Base-by-base conservation (phyloP, 2,888 invertebrate genomes). In the Caenorhabditis doughertyi region DNA sequence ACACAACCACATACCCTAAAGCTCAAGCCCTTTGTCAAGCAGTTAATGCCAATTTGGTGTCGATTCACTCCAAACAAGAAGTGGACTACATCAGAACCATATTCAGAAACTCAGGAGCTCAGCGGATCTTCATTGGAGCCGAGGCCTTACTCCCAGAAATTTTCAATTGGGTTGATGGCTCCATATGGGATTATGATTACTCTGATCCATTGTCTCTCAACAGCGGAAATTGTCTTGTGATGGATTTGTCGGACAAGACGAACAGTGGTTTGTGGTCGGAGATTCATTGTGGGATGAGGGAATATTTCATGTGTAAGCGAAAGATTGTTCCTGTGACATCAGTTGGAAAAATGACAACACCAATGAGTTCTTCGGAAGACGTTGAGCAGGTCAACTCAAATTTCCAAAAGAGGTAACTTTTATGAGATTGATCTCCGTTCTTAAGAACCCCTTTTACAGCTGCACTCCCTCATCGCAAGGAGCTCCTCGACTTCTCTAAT, bases 301-400 rank as follows among this genome's bases (percentile, higher is more conserved):
- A 71, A 13, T 58, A 51, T 23, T 71, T 71, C 39, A 11, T 71
- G 60, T 71, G 71, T 9, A 60, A 60, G 60, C 42, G n/a, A 7
- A 42, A 42, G 42, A n/a, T n/a, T n/a, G n/a, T n/a, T n/a, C n/a
- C n/a, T n/a, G n/a, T n/a, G n/a, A n/a, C n/a, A n/a, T n/a, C n/a
- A n/a, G n/a, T n/a, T n/a, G n/a, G n/a, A n/a, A n/a, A 29, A 29
- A 23, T n/a, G n/a, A n/a, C n/a, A n/a, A n/a, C n/a, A n/a, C n/a
- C n/a, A n/a, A n/a, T n/a, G n/a, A n/a, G n/a, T n/a, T n/a, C n/a
- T n/a, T n/a, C n/a, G n/a, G n/a, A n/a, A n/a, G n/a, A n/a, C n/a
- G n/a, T n/a, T n/a, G n/a, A n/a, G n/a, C n/a, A n/a, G n/a, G n/a
- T n/a, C n/a, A n/a, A n/a, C n/a, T n/a, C n/a, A n/a, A n/a, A n/a